Percentiles rank a stretch among this genome's conserved stretches.
phyloP scores from a whole-genome alignment of 64 coral and sea anemone genomes.

The Porites lutea region DNA sequence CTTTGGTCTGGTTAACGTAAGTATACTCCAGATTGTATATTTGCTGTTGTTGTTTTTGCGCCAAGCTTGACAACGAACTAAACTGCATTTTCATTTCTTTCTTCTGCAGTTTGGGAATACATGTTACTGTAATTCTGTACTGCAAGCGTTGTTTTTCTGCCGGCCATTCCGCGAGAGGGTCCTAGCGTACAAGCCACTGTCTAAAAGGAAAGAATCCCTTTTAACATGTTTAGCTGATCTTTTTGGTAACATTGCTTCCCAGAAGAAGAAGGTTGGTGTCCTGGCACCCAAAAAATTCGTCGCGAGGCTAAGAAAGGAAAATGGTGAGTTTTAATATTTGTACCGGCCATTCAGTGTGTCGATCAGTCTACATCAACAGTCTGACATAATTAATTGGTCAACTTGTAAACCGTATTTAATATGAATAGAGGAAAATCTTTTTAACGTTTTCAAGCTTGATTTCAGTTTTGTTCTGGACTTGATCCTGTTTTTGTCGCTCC shows the following conservation, averaged over 20 bases:
- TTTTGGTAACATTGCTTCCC: conserved; percentile 93
- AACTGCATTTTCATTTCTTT: not conserved
- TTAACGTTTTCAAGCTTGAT: too few species aligned
- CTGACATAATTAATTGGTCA: too few species aligned
- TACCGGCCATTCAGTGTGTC: too few species aligned
- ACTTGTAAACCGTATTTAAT: too few species aligned
- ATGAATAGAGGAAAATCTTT: too few species aligned
- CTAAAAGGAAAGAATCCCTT: conserved; percentile 95
- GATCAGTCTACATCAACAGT: too few species aligned
- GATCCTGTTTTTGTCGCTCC: too few species aligned
- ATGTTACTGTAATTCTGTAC: conserved; percentile 98
- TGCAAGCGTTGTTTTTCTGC: conserved; percentile 99
- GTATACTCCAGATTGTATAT: conserved; percentile 27
- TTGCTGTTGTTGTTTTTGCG: not conserved
- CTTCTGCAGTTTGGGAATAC: conserved; percentile 95
- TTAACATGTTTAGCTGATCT: conserved; percentile 95
- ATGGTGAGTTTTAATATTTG: conserved; percentile 54
- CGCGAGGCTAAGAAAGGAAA: conserved; percentile 96
- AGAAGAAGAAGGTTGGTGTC: conserved; percentile 99
- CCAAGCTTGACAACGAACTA: not conserved
- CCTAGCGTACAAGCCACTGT: conserved; percentile 89
- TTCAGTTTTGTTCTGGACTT: too few species aligned
- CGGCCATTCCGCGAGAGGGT: conserved; percentile 94
- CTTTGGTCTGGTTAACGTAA: conserved; percentile 97
- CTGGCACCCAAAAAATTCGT: conserved; percentile 99